Base-by-base conservation (phyloP, 23 tunicate genomes). In the Halocynthia roretzi region DNA sequence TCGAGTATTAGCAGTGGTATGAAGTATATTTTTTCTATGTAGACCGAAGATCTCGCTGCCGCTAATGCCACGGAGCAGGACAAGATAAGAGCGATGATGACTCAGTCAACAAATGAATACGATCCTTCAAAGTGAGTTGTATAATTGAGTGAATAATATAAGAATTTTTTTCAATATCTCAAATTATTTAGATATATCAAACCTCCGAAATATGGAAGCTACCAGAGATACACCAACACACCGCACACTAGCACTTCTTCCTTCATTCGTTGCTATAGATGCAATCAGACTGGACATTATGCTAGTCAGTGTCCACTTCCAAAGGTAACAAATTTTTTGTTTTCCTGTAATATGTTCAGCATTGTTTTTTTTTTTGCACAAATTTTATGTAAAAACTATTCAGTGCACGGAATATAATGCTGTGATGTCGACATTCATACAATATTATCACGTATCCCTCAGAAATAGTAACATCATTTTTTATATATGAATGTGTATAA, bases 21-120 rank as follows among this genome's bases (percentile, higher is more conserved):
- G 2, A 20, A 20, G 22, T 65, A 65, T 56, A 8, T 52, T 12
- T 48, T 71, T 74, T 74, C 56, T 10, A 14, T 54, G n/a, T 67
- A 90, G 97, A 85, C 86, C 12, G 81, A 87, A 64, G 87, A 90
- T 66, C 80, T 90, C 10, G 90, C 90, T 18, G 76, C 83, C 51
- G 97, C 97, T 6, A 85, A 90, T 72, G 97, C 90, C 19, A 81
- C 97, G 8, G 97, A 90, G 63, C 86, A 90, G 31, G 97, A 90
- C 70, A 90, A 90, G 73, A 85, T 90, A 7, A 90, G 85, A 65
- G 97, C 90, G 10, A 87, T 87, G 50, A 90, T 90, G 57, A 80
- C 53, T 15, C 97, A 90, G 70, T 90, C 97, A 51, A 84, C 97
- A 5, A 81, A 77, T 66, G 90, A 90, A 65, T 90, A 90, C 71